Conservation (phyloP, 2,113 vertebrate genomes). For the Scomber colias region DNA sequence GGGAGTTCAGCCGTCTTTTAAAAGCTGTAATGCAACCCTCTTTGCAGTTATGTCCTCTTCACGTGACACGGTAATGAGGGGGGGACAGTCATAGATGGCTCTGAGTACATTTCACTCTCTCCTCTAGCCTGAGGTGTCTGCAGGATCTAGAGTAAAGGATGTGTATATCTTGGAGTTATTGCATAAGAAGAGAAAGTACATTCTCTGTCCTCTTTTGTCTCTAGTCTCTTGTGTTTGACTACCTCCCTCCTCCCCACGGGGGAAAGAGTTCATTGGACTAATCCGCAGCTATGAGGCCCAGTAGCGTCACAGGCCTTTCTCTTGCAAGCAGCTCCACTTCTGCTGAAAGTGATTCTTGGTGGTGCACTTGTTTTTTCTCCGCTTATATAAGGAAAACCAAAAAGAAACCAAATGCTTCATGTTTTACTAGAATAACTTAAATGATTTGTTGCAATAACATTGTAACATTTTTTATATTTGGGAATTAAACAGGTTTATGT, state of each 20-base stretch:
- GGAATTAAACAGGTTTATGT: background rate
- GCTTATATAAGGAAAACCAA: background rate
- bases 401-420: background rate
- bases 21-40: conserved; percentile 34
- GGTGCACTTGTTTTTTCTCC: background rate
- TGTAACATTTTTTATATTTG: background rate
- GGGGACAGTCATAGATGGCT: background rate
- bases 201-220: conserved; percentile 68
- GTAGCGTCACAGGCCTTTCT: conserved; percentile 34
- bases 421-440: background rate
- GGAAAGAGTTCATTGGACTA: conserved; percentile 52
- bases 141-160: conserved; percentile 28
- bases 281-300: conserved; percentile 53
- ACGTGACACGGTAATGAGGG: background rate
- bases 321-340: conserved; percentile 13
- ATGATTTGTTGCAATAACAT: background rate
- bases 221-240: conserved; percentile 4
- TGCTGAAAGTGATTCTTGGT: conserved; percentile 26
- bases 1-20: background rate
- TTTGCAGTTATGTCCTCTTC: conserved; percentile 19
- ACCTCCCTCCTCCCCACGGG: conserved; percentile 48
- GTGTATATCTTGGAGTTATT: conserved; percentile 51
- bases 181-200: conserved; percentile 61
- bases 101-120: conserved; percentile 12
- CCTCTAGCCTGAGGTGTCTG: conserved; percentile 19